Conservation (phyloP, 2,888 invertebrate genomes). For the Leucoptera coffeella region DNA sequence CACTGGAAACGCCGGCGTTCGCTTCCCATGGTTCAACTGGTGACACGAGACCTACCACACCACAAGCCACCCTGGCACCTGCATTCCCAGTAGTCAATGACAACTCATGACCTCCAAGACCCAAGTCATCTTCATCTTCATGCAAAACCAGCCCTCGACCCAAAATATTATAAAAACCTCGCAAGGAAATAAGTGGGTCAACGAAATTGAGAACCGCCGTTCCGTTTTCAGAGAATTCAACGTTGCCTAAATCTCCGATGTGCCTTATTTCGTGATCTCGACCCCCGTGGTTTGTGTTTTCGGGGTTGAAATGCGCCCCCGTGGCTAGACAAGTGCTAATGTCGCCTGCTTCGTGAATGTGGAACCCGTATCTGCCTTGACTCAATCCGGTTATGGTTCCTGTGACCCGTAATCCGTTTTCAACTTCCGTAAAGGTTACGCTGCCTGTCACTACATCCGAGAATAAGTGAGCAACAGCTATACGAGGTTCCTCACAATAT, state of each 20-base stretch:
- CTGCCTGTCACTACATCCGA: conserved; percentile 15
- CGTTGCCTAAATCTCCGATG: conserved; percentile 70
- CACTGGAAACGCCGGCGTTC: no score
- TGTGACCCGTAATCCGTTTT: conserved; percentile 31
- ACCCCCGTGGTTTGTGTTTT: conserved; percentile 57
- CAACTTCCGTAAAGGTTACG: conserved; percentile 36
- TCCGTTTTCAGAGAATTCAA: conserved; percentile 40
- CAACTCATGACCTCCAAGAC: conserved; percentile 20
- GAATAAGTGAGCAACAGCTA: conserved; percentile 18
- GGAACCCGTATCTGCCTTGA: conserved; percentile 56
- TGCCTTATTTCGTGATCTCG: conserved; percentile 55
- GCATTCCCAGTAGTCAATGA: conserved; percentile 43
- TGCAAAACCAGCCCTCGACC: conserved; percentile 42
- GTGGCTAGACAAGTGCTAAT: conserved; percentile 46
- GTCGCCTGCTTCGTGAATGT: conserved; percentile 57
- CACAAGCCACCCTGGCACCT: conserved; percentile 40
- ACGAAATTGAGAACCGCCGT: conserved; percentile 43
- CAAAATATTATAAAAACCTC: conserved; percentile 30
- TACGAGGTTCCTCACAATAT: no score
- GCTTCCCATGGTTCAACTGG: conserved; percentile 18
- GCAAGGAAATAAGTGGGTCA: conserved; percentile 39
- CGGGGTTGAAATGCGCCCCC: conserved; percentile 65
- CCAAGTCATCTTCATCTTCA: conserved; percentile 33
- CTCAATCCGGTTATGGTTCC: conserved; percentile 47
- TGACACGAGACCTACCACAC: conserved; percentile 28